Conservation (phyloP, 2,113 vertebrate genomes). For the Ceyx melanurus region DNA sequence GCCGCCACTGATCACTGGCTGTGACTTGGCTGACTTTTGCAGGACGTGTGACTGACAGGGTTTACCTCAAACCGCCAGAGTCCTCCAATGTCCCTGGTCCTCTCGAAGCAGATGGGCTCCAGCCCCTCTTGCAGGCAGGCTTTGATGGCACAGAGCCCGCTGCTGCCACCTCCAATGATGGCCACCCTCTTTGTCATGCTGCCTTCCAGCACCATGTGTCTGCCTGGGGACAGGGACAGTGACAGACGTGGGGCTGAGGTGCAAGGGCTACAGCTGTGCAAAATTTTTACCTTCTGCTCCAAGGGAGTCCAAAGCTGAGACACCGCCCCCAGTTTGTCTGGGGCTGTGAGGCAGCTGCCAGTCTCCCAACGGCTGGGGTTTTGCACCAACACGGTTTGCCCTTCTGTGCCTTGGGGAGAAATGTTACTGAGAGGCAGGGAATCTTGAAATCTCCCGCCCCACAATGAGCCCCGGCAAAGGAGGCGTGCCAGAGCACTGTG, state of each 20-base stretch:
- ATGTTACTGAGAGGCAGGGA: not conserved
- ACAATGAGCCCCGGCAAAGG: accelerated
- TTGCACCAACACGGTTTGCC: accelerated
- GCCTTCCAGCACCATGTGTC: not conserved
- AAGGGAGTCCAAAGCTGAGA: not conserved
- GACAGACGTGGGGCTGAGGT: accelerated
- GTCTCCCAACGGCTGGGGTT: not conserved
- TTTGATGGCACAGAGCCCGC: conserved; percentile 82
- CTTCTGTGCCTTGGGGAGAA: not conserved
- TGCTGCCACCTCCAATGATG: conserved; percentile 81
- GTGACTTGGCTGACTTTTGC: not conserved
- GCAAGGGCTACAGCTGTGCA: accelerated
- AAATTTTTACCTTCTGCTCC: not conserved
- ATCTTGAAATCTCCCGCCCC: not conserved
- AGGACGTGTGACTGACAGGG: accelerated
- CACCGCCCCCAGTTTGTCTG: not conserved
- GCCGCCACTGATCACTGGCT: not conserved
- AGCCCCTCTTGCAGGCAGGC: conserved; percentile 80
- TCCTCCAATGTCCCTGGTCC: conserved; percentile 76
- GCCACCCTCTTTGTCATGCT: conserved; percentile 72
- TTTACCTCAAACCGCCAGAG: conserved; percentile 82
- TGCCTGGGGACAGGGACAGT: not conserved
- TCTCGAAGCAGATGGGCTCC: conserved; percentile 81
- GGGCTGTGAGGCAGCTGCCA: not conserved
- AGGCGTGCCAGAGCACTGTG: accelerated